Conservation (phyloP, 2,797 vertebrate species). For the Spatula versicolor region DNA sequence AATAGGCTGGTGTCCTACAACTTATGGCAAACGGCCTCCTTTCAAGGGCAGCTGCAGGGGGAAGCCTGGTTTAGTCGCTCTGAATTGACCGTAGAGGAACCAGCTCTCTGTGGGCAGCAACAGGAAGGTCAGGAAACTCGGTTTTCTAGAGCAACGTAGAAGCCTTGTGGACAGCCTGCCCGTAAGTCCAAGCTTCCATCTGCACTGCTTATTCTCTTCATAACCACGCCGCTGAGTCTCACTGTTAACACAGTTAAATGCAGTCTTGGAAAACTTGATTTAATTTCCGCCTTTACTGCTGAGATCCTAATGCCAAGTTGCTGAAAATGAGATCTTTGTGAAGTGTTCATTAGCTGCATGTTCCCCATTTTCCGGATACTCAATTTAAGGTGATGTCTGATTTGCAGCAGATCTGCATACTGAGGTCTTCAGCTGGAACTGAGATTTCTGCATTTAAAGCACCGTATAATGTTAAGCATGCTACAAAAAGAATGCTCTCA, state of each 20-base stretch:
- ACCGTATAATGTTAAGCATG: neutral
- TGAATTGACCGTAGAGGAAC: neutral
- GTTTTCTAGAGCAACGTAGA: neutral
- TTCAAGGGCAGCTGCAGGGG: neutral
- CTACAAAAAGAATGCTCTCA: neutral
- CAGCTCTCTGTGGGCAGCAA: neutral
- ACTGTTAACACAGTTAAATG: neutral
- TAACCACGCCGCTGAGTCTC: neutral
- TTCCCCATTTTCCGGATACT: neutral
- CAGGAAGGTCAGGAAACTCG: neutral
- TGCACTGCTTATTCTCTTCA: neutral
- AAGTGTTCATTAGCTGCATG: neutral
- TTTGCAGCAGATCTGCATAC: neutral
- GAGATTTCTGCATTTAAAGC: neutral
- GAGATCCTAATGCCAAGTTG: neutral
- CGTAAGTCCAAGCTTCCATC: neutral
- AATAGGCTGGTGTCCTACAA: neutral
- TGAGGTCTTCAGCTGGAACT: neutral
- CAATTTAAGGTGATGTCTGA: neutral
- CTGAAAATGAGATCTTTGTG: neutral
- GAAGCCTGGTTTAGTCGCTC: neutral
- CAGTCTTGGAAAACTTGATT: neutral
- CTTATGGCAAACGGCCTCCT: neutral
- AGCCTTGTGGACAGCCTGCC: neutral
- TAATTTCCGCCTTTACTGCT: neutral